Evolutionary conservation across 2,888 invertebrate genomes (phyloP).

Genomic region (Drosophila niveifrons): DNA sequence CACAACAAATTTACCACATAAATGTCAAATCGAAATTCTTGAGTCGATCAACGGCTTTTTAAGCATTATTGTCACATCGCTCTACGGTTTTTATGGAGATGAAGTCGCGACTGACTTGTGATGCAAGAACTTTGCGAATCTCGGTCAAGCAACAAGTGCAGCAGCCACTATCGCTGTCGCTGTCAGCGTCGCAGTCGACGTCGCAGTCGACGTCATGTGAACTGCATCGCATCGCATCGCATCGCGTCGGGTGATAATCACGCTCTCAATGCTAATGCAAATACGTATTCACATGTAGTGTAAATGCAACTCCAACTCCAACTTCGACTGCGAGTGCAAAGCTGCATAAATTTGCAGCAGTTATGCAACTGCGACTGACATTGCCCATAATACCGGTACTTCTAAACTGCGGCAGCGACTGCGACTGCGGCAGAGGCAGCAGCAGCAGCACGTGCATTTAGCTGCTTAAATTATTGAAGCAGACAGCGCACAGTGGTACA

Average conservation of each 20-base stretch:
- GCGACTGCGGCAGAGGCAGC: constrained; percentile 44
- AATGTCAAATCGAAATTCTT: constrained; percentile 12
- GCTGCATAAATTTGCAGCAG: constrained; percentile 71
- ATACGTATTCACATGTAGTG: constrained; percentile 7
- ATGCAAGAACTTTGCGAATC: constrained; percentile 61
- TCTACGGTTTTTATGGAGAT: constrained; percentile 29
- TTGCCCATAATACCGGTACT: constrained; percentile 64
- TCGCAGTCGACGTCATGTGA: constrained; percentile 33
- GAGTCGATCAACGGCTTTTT: constrained; percentile 51
- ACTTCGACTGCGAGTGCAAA: constrained; percentile 26
- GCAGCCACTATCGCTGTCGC: constrained; percentile 28
- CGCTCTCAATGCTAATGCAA: constrained; percentile 42
- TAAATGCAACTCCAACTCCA: neutral
- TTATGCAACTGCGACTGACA: constrained; percentile 69
- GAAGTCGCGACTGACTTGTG: constrained; percentile 32
- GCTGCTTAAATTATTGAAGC: constrained; percentile 70
- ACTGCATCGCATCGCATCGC: constrained; percentile 39
- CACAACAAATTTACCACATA: constrained; percentile 24
- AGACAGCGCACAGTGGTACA: constrained; percentile 58
- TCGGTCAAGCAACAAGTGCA: constrained; percentile 80
- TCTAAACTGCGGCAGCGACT: constrained; percentile 38
- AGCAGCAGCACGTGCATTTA: constrained; percentile 71
- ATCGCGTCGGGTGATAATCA: constrained; percentile 52
- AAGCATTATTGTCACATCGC: constrained; percentile 52
- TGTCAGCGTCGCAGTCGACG: neutral